phyloP scores from a whole-genome alignment of 2,113 vertebrate genomes.

The Cyprinodon tularosa region DNA sequence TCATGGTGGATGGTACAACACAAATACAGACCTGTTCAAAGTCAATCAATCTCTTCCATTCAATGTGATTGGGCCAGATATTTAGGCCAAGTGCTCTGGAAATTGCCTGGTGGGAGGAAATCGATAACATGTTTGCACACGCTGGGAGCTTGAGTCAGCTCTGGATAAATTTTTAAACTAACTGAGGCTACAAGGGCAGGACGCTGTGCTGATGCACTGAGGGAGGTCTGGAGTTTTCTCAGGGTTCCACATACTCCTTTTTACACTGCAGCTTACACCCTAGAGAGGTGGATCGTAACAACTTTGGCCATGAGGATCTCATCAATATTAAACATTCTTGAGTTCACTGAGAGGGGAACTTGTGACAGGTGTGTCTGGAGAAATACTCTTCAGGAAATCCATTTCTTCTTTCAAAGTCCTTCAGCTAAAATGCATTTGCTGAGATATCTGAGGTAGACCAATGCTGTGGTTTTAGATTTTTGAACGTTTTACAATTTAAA shows the following conservation, averaged over 20 bases:
- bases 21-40: conserved; percentile 19
- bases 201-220: not conserved
- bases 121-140: conserved; percentile 57
- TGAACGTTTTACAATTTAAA: conserved; percentile 17
- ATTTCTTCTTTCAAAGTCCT: conserved; percentile 25
- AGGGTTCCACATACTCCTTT: conserved; percentile 14
- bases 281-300: conserved; percentile 27
- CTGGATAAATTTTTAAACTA: conserved; percentile 41
- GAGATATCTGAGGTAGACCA: conserved; percentile 11
- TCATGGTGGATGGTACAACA: conserved; percentile 1
- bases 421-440: conserved; percentile 13
- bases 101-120: conserved; percentile 62
- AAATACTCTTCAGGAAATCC: conserved; percentile 42
- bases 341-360: conserved; percentile 66
- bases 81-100: conserved; percentile 69
- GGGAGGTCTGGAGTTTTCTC: conserved; percentile 20
- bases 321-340: conserved; percentile 63
- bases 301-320: conserved; percentile 33
- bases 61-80: conserved; percentile 60
- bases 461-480: not conserved
- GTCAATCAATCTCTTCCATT: conserved; percentile 43
- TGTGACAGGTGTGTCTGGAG: conserved; percentile 57
- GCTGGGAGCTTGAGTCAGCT: conserved; percentile 27
- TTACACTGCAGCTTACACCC: conserved; percentile 6
- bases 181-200: conserved; percentile 22